Conservation (phyloP, 2,113 vertebrate species). For the Sialia sialis region DNA sequence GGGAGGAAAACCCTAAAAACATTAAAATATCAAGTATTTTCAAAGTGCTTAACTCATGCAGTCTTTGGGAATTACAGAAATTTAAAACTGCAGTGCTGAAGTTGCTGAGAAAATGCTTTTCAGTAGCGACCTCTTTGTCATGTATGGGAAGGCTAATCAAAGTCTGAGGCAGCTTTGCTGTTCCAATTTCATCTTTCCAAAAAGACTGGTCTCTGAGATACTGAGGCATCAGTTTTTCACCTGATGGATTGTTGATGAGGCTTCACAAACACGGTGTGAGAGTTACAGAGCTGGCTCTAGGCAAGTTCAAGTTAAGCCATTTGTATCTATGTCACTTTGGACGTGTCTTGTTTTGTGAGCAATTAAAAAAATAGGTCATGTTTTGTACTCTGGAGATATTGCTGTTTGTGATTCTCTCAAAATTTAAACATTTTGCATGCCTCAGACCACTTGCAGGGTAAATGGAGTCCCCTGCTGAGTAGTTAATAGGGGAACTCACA, state of each 20-base stretch:
- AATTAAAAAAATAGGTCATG: conserved; percentile 6
- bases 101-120: background rate
- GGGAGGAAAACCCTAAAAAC: background rate
- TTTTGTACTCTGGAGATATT: background rate
- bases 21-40: background rate
- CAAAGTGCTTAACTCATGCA: background rate
- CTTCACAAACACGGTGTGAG: background rate
- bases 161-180: background rate
- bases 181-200: background rate
- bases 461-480: background rate
- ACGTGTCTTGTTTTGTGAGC: background rate
- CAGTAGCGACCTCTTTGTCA: background rate
- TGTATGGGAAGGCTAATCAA: background rate
- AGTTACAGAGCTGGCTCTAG: background rate
- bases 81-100: background rate
- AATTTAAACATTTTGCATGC: conserved; percentile 16
- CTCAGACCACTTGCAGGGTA: background rate
- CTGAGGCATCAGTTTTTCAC: background rate
- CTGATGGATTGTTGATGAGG: background rate
- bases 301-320: background rate
- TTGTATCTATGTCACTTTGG: background rate
- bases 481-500: background rate
- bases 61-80: background rate
- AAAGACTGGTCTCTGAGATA: background rate
- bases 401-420: background rate